phyloP scores from a whole-genome alignment of 37 sponge, comb jelly and placozoan genomes.

The Spongilla lacustris region DNA sequence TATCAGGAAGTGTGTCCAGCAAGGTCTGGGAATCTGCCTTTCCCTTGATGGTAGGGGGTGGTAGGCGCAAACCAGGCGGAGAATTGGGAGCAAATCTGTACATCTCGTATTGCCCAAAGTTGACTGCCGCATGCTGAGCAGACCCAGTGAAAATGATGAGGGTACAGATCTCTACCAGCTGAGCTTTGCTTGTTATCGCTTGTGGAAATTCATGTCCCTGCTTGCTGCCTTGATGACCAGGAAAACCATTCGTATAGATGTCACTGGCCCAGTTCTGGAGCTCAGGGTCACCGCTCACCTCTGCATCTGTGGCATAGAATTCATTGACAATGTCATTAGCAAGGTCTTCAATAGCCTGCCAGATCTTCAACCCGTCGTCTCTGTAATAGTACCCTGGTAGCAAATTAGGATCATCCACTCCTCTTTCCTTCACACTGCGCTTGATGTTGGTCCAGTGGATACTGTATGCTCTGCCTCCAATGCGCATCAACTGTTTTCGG shows the following conservation, averaged over 20 bases:
- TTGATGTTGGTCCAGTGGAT: too few relatives aligned
- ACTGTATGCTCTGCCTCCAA: background rate
- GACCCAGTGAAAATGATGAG: conserved; percentile 70
- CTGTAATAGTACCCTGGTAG: conserved; percentile 80
- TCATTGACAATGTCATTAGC: conserved; percentile 30
- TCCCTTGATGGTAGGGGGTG: conserved; percentile 56
- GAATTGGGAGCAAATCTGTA: conserved; percentile 73
- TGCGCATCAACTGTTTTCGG: conserved; percentile 23
- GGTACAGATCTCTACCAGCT: conserved; percentile 61
- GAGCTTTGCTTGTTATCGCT: conserved; percentile 12
- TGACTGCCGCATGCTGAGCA: conserved; percentile 71
- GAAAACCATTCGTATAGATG: too few relatives aligned
- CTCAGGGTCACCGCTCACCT: conserved; percentile 43
- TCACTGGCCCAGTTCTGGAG: conserved; percentile 53
- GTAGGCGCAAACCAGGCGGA: conserved; percentile 42
- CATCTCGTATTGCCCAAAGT: too few relatives aligned
- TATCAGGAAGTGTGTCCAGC: too few relatives aligned
- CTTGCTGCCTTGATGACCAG: background rate
- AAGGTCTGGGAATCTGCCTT: conserved; percentile 21
- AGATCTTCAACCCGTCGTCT: conserved; percentile 66
- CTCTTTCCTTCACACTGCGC: too few relatives aligned
- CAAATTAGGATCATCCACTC: conserved; percentile 22
- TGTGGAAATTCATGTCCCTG: conserved; percentile 51
- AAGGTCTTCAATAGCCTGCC: conserved; percentile 56
- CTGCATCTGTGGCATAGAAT: conserved; percentile 50